Evolutionary conservation across 1,140 invertebrate genomes (phyloP), one percentile per base, ranked within the genome.

Genomic region (Papilio glaucus): DNA sequence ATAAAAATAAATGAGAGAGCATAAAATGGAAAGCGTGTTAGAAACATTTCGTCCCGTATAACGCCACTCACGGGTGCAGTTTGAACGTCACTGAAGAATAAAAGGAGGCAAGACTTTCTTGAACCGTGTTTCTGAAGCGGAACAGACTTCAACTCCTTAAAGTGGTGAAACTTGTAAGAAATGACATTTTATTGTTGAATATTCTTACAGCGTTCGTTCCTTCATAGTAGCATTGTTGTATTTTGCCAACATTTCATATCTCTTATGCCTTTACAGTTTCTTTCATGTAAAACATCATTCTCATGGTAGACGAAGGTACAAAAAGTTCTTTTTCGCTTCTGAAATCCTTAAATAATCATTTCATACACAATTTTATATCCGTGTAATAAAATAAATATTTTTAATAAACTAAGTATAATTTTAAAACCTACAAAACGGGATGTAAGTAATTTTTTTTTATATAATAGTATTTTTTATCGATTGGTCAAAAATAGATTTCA

Each of bases 81-180:
- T 69, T 69, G 67, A 69, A 53, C 42, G 24, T 53, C 67, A 69
- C 13, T 37, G 42, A 69, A 49, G 61, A 63, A 63, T 38, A 63
- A 38, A 42, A 49, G 29, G 29, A 68, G 41, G 67, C 42, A 53
- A 15, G 42, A 9, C 41, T 69, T 69, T 53, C 67, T 69, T 69
- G 29, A 29, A 33, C 6, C 42, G 67, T 49, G 67, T 49, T 69
- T 69, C 67, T 69, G 42, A 69, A 69, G 67, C 67, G 67, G 21
- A 69, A 69, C 42, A 53, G 42, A 69, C 67, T 69, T 69, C 67
- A 69, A 53, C 15, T 69, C 67, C 65, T 68, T 68, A 69, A 69
- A 69, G 67, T 69, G 67, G 67, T 39, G 26, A 69, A 33, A 49
- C 67, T 69, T 13, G 26, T 69, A 69, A 69, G 42, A 69, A 69